A percentile compares a stretch with the other conserved stretches of the same genome.
These are phyloP conservation scores for Periophthalmus magnuspinnatus DNA, from an alignment of 2,797 vertebrate genomes.

Conservation along the genomic window DNA sequence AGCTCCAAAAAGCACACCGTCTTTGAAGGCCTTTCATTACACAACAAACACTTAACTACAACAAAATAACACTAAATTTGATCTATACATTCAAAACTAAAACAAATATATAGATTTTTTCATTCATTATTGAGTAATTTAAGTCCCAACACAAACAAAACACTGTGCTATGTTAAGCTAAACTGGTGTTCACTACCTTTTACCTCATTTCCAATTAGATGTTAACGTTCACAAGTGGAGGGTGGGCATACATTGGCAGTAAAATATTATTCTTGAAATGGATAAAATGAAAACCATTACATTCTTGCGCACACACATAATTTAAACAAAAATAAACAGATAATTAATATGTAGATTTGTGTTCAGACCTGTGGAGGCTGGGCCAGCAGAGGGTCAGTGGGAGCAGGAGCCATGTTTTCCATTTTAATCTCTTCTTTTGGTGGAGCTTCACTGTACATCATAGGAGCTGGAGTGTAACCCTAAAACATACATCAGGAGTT, in stretches of 20 bases:
- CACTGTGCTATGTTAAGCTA: not conserved
- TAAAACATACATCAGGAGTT: constrained; percentile 29
- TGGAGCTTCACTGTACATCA: constrained; percentile 50
- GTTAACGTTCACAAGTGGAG: not conserved
- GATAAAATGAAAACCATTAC: not conserved
- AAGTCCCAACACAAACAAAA: not conserved
- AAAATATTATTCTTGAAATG: not conserved
- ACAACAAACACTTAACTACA: not conserved
- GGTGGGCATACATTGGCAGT: not conserved
- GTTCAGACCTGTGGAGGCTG: constrained; percentile 33
- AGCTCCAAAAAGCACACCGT: too few relatives aligned
- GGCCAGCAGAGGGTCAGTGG: constrained; percentile 46
- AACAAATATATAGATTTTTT: too few relatives aligned
- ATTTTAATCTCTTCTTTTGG: constrained; percentile 26
- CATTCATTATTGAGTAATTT: too few relatives aligned
- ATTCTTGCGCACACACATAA: not conserved
- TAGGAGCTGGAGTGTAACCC: constrained; percentile 58
- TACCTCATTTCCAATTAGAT: not conserved
- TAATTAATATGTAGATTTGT: not conserved
- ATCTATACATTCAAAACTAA: not conserved
- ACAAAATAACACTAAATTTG: not conserved
- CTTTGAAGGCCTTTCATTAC: not conserved
- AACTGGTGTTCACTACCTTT: not conserved
- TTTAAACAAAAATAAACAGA: not conserved
- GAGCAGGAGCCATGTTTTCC: constrained; percentile 33